Percentiles rank a stretch among this genome's conserved stretches.
Evolutionary conservation across 2,888 invertebrate genomes (phyloP).

Genomic region (Pyrocoelia pectoralis): DNA sequence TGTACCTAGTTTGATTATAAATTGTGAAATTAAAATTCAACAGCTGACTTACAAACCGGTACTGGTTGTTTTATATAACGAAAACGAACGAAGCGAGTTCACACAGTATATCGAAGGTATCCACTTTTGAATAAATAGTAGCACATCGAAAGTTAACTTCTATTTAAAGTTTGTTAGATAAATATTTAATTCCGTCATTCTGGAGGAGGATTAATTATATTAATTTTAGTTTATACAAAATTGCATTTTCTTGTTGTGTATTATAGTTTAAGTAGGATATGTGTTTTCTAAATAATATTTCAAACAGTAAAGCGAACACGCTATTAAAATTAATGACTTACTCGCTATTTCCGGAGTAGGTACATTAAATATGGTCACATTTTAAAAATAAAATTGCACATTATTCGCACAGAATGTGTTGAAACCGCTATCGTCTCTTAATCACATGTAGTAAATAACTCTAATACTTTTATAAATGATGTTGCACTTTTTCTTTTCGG

Average conservation of each 20-base stretch:
- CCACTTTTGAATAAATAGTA: slow-evolving; percentile 24
- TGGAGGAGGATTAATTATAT: not conserved
- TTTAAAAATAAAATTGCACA: not conserved
- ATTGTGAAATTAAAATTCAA: slow-evolving; percentile 37
- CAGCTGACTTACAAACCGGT: slow-evolving; percentile 37
- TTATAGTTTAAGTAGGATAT: not conserved
- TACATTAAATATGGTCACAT: not conserved
- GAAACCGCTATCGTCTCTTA: not conserved
- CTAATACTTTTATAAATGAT: too few species aligned
- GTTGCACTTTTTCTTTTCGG: too few species aligned
- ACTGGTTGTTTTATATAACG: slow-evolving; percentile 34
- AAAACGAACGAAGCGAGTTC: slow-evolving; percentile 23
- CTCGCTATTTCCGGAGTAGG: not conserved
- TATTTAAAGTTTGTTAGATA: not conserved
- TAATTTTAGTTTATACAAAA: not conserved
- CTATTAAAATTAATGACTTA: not conserved
- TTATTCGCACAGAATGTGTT: not conserved
- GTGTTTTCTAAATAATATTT: not conserved
- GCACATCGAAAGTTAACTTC: slow-evolving; percentile 1
- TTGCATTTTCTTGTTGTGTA: not conserved
- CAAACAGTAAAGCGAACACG: not conserved
- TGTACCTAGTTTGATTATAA: slow-evolving; percentile 24
- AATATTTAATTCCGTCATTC: not conserved
- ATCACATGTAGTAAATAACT: too few species aligned
- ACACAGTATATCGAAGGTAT: slow-evolving; percentile 19